These are phyloP conservation scores for Urophycis tenuis DNA, from an alignment of 2,797 vertebrate genomes.

Conservation along the genomic window DNA sequence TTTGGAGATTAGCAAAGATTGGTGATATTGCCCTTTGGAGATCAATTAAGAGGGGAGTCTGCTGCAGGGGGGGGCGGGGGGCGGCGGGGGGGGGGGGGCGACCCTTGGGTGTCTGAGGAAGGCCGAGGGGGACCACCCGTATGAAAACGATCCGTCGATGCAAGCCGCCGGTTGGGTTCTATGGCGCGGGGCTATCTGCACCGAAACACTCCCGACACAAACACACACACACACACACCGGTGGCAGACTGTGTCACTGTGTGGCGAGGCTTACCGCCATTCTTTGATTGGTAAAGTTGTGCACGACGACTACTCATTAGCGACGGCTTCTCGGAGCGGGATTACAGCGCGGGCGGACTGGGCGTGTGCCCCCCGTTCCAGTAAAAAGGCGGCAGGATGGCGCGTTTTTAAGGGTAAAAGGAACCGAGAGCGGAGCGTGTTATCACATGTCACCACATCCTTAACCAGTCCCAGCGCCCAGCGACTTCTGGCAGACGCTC, in stretches of 20 bases:
- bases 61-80: no score
- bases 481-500: constrained; percentile 41
- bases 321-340: constrained; percentile 7
- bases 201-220: no score
- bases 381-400: constrained; percentile 23
- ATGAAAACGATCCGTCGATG: neutral
- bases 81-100: no score
- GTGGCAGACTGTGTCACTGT: neutral
- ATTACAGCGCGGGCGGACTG: constrained; percentile 9
- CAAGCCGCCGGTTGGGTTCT: neutral
- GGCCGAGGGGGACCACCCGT: neutral
- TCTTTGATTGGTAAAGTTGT: neutral
- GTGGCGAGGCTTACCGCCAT: neutral
- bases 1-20: constrained; percentile 48
- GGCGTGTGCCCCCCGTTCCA: constrained; percentile 6
- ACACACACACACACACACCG: neutral
- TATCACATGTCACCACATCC: constrained; percentile 55
- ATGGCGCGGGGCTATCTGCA: neutral
- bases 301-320: constrained; percentile 20
- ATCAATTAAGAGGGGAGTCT: constrained; percentile 25
- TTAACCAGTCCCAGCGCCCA: constrained; percentile 47
- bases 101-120: neutral
- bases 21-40: constrained; percentile 46
- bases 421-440: constrained; percentile 41
- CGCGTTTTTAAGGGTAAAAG: constrained; percentile 33